These are phyloP conservation scores for Alces alces DNA, from an alignment of 2,113 vertebrate genomes.

Conservation along the genomic window DNA sequence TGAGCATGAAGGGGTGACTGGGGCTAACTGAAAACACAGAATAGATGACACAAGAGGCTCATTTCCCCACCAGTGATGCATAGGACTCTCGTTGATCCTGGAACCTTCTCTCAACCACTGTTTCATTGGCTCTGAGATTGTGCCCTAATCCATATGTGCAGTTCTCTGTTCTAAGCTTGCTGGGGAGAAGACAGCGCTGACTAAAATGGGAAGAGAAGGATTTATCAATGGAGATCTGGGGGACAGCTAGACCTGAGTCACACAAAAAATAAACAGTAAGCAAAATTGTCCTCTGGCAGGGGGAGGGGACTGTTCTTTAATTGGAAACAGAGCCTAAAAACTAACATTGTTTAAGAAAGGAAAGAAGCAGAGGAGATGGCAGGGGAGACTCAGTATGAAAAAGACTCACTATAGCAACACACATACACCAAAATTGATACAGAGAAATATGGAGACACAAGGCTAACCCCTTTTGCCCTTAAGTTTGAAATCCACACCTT, in stretches of 20 bases:
- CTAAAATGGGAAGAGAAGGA: not conserved
- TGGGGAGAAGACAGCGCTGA: not conserved
- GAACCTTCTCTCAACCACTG: not conserved
- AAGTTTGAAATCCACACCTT: not conserved
- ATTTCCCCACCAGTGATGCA: not conserved
- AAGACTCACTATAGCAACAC: not conserved
- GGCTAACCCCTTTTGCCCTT: not conserved
- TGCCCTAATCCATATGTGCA: not conserved
- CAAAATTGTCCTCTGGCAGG: not conserved
- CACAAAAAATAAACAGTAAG: not conserved
- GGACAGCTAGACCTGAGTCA: not conserved
- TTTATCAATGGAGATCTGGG: not conserved
- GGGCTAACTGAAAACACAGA: not conserved
- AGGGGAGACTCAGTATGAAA: not conserved
- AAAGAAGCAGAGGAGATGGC: not conserved
- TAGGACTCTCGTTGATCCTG: not conserved
- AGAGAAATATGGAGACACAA: not conserved
- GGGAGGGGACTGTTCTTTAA: not conserved
- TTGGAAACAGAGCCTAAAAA: not conserved
- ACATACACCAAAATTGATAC: not conserved
- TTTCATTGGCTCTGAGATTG: not conserved
- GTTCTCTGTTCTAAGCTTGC: not conserved
- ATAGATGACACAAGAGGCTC: not conserved
- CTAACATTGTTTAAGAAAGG: not conserved
- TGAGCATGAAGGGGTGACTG: not conserved